These are phyloP conservation scores for Oryctolagus cuniculus DNA, from an alignment of 2,113 vertebrate species.

Conservation along the genomic window mOryCun1.1 NC_091440.1:66926501-66927000, in stretches of 20 bases:
- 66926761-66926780: neutral
- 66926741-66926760: neutral
- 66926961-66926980: too few species aligned
- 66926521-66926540: neutral
- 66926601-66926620: neutral
- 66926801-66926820: neutral
- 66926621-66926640: neutral
- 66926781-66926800: neutral
- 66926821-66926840: neutral
- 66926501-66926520: neutral
- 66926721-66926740: neutral
- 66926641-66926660: neutral
- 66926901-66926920: too few species aligned
- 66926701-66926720: neutral
- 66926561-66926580: too few species aligned
- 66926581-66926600: neutral
- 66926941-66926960: too few species aligned
- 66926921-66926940: too few species aligned
- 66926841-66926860: neutral
- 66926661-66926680: neutral
- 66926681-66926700: neutral
- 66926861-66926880: neutral
- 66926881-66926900: too few species aligned
- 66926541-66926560: neutral
- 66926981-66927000: too few species aligned